phyloP scores from a whole-genome alignment of 1,140 invertebrate genomes.

The Nephila pilipes region DNA sequence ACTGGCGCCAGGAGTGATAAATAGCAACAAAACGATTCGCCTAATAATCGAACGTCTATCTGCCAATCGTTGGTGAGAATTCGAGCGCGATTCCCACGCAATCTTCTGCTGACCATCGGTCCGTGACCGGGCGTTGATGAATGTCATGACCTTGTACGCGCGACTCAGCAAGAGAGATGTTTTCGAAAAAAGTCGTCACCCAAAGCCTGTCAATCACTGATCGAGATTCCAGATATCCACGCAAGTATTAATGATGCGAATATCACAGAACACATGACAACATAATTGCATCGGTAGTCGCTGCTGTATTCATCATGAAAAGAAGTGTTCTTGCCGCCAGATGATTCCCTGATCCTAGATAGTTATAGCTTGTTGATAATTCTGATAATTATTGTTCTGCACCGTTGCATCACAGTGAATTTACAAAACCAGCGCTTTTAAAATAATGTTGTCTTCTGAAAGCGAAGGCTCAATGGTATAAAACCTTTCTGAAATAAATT shows the following conservation, averaged over 20 bases:
- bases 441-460: no score
- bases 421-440: no score
- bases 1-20: conserved; percentile 16
- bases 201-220: background rate
- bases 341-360: background rate
- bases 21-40: conserved; percentile 46
- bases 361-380: background rate
- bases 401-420: no score
- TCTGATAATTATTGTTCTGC: background rate
- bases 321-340: background rate
- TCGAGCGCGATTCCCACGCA: conserved; percentile 48
- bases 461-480: no score
- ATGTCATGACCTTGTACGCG: conserved; percentile 33
- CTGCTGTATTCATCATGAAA: conserved; percentile 1
- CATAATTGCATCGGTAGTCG: background rate
- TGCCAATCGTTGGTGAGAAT: background rate
- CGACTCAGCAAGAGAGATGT: background rate
- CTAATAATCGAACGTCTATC: conserved; percentile 4
- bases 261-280: background rate
- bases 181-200: background rate
- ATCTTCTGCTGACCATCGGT: conserved; percentile 12
- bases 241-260: conserved; percentile 21
- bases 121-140: conserved; percentile 38
- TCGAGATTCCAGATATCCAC: background rate
- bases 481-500: no score